phyloP scores from a whole-genome alignment of 2,888 invertebrate genomes.

The Acheta domesticus region DNA sequence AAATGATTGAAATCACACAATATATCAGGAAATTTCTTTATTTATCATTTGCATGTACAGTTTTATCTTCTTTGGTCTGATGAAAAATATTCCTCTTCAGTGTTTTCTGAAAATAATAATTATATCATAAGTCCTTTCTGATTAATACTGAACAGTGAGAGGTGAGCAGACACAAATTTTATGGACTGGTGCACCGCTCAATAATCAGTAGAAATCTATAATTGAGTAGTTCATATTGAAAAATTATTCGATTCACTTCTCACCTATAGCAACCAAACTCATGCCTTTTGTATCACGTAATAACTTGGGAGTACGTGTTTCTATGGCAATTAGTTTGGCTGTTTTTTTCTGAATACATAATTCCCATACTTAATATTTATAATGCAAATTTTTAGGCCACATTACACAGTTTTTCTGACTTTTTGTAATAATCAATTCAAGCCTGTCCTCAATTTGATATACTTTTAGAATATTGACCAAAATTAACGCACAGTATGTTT shows the following conservation, averaged over 20 bases:
- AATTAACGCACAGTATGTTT: background rate
- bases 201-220: background rate
- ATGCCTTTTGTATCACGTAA: background rate
- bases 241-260: background rate
- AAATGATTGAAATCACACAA: too few species aligned
- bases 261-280: background rate
- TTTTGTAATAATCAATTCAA: background rate
- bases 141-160: background rate
- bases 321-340: background rate
- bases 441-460: background rate
- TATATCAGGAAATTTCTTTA: background rate
- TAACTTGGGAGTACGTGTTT: background rate
- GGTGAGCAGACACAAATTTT: background rate
- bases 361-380: background rate
- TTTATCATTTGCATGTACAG: background rate
- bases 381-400: background rate
- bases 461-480: background rate
- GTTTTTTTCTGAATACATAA: background rate
- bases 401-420: background rate
- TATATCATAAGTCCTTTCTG: background rate
- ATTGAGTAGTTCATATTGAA: too few species aligned
- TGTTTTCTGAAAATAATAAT: background rate
- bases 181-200: background rate
- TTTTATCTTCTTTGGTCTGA: background rate
- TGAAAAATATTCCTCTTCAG: background rate